Evolutionary conservation across 1,140 invertebrate species (phyloP), one percentile per base, ranked within the genome.

Genomic region (Caenorhabditis inopinata): DNA sequence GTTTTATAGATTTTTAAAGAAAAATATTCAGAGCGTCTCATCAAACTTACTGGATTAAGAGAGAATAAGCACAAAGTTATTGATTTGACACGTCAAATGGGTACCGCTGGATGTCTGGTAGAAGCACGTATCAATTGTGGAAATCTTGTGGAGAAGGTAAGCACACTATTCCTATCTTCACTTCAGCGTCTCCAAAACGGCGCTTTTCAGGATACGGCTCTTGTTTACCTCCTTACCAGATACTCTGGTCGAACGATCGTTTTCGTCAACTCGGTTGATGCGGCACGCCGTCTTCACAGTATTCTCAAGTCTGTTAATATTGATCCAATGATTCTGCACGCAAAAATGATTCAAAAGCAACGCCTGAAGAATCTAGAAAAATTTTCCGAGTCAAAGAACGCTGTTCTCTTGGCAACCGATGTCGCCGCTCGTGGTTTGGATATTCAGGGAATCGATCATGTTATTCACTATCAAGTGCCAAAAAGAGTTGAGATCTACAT

Each of bases 381-480:
- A 83, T 99, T 98, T 83, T 85, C 47, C 79, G 89, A 87, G 75
- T 79, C 81, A 1, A 81, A 75, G 0, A 91, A 92, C 83, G 92
- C 93, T 0, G 84, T 99, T 12, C 89, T 99, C n/a, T 91, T 99
- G 78, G 95, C 97, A 0, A 99, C 96, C 0, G 97, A 99, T 91
- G 96, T 99, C 18, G 97, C 96, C 14, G 96, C 97, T 0, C 91
- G 97, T 82, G 97, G 97, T 48, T 90, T 99, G 29, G 97, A 99
- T 90, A 97, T 99, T 88, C 94, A 94, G 5, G 92, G 93, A 86
- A 93, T 99, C 2, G 92, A 97, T 83, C 94, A 97, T 87, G 96
- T 99, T 3, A 92, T 99, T 85, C 97, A 99, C 89, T 99, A 97
- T 90, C 96, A 99, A 90, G 94, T 96, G 7, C 96, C 97, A 0